These are phyloP conservation scores for Musca vetustissima DNA, from an alignment of 1,140 invertebrate species.

Conservation along the genomic window DNA sequence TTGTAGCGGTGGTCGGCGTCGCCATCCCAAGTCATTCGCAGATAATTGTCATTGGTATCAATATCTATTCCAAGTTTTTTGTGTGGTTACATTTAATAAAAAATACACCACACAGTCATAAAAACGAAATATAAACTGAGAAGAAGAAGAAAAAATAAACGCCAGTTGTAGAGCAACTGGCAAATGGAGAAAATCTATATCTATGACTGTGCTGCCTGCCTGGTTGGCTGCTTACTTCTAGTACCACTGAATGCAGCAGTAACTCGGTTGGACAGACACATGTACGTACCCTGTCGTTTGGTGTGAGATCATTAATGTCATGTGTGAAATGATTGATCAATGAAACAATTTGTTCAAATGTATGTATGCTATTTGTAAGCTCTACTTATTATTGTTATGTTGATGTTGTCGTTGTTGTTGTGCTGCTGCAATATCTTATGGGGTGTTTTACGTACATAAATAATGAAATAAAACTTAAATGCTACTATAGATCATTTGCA, in stretches of 20 bases:
- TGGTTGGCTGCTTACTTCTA: background rate
- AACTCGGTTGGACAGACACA: background rate
- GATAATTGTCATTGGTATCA: conserved; percentile 16
- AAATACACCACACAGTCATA: too few species aligned
- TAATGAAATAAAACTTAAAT: too few species aligned
- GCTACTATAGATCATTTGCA: too few species aligned
- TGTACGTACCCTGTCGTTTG: background rate
- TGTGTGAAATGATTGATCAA: conserved; percentile 53
- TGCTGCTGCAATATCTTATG: background rate
- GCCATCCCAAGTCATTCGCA: background rate
- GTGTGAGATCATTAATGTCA: conserved; percentile 31
- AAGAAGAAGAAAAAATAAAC: background rate
- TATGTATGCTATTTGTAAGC: conserved; percentile 29
- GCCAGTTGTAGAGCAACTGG: background rate
- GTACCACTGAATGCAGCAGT: background rate
- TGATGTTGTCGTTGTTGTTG: background rate
- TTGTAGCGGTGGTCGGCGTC: too few species aligned
- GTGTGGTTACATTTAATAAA: conserved; percentile 21
- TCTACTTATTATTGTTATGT: conserved; percentile 31
- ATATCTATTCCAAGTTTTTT: conserved; percentile 20
- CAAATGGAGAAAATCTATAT: background rate
- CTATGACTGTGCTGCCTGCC: too few species aligned
- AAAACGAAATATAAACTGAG: background rate
- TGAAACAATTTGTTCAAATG: conserved; percentile 43
- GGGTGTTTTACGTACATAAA: too few species aligned